Evolutionary conservation across 2,888 invertebrate genomes (phyloP), one percentile per base, ranked within the genome.

Genomic region (Limulus polyphemus): DNA sequence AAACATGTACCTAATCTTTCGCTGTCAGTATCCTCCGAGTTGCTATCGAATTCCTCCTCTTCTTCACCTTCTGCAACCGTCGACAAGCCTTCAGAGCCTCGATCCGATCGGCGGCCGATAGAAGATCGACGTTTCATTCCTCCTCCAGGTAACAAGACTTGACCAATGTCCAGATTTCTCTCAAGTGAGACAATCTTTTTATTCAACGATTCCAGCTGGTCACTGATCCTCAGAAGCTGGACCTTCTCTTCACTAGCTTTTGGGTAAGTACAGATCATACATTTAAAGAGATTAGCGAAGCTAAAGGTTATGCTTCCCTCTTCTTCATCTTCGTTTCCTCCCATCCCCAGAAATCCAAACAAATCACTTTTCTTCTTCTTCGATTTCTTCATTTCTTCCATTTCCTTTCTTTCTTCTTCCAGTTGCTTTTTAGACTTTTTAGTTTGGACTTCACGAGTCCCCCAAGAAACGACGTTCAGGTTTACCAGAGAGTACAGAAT

Each of bases 401-500:
- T 57, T 48, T 62, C 61, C 55, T 65, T 65, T 47, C 62, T 56
- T 55, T 65, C 65, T 76, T 87, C 85, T 79, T 89, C 91, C 65
- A 92, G 77, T 83, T 93, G 92, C 83, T 90, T 90, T 77, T 92
- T 92, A 0, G 92, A 91, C 77, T 92, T 91, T 77, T 93, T 93
- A 47, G 86, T 85, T 69, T 86, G 75, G 11, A 80, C 85, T 75
- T 94, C 95, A 64, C 95, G 80, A 0, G 95, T 95, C 9, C 95
- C 95, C 95, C 95, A 95, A 1, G 88, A 85, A 5, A 95, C 88
- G 72, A 91, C 88, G 75, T 95, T 90, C 79, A 95, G 81, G 75
- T 95, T 95, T 74, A 92, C 91, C 47, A 94, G 80, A 0, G 93
- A 90, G 75, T 91, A 95, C 61, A 95, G 87, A 69, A 93, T 86